Percentiles rank a stretch among this genome's conserved stretches.
These are phyloP conservation scores for Patella depressa DNA, from an alignment of 2,888 invertebrate genomes.

Conservation along the genomic window DNA sequence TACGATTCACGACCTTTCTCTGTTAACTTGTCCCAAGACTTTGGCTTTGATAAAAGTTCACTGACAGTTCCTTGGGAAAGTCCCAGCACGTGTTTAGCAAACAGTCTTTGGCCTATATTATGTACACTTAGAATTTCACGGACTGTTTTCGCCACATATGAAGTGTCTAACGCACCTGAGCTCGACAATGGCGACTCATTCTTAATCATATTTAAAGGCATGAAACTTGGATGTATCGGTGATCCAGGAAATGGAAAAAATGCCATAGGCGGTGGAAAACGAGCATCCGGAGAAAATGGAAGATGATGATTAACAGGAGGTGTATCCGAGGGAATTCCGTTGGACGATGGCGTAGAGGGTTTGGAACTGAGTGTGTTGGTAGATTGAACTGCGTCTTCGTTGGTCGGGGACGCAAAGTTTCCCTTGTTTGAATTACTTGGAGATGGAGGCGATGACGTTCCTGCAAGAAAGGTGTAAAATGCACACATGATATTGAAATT, in stretches of 20 bases:
- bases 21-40: constrained; percentile 99
- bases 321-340: constrained; percentile 25
- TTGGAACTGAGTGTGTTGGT: constrained; percentile 24
- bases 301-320: constrained; percentile 25
- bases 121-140: constrained; percentile 94
- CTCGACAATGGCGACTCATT: constrained; percentile 28
- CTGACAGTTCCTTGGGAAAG: constrained; percentile 96
- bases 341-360: constrained; percentile 27
- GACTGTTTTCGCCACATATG: constrained; percentile 90
- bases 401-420: constrained; percentile 16
- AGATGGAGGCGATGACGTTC: constrained; percentile 18
- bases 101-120: constrained; percentile 98
- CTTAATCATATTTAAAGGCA: constrained; percentile 43
- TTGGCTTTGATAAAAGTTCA: constrained; percentile 97
- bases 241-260: constrained; percentile 26
- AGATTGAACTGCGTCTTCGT: constrained; percentile 25
- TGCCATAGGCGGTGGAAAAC: background rate
- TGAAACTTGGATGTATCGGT: constrained; percentile 29
- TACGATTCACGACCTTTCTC: constrained; percentile 99
- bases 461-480: constrained; percentile 68
- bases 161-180: constrained; percentile 87
- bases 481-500: constrained; percentile 37
- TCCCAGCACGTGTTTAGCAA: constrained; percentile 98
- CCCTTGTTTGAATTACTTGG: background rate
- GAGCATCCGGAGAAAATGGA: constrained; percentile 13